Base-by-base conservation (phyloP, 2,888 invertebrate genomes). In the Andrena trimmerana region DNA sequence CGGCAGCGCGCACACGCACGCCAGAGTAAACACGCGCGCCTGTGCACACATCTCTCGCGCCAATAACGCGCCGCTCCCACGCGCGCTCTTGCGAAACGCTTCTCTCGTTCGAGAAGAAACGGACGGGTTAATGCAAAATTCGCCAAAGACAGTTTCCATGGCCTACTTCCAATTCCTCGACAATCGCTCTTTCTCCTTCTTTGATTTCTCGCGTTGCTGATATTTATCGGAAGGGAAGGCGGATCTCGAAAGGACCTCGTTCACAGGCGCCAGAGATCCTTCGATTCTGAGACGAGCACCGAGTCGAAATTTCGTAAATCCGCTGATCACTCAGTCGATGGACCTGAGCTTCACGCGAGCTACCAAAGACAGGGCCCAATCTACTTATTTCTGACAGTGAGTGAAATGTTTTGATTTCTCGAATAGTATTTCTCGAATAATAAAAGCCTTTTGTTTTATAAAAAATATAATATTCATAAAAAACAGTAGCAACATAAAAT, bases 1-100 rank as follows among this genome's bases (percentile, higher is more conserved):
- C 68, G 71, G 60, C 69, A 36, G 29, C 4, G 57, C 65, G 72
- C 68, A 62, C 31, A 73, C 70, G 68, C 72, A 27, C 59, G 13
- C 5, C 54, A 31, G 48, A 24, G 70, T 74, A 75, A 71, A 62
- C 70, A 54, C 60, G 20, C 10, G 24, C 57, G 36, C 6, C 16
- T 69, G 6, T 27, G 50, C 60, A 33, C 60, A 42, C 24, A 74
- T 27, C 33, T 36, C 29, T 10, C 10, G 5, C 67, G 31, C 71
- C 48, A 83, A 83, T 80, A 82, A 71, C 54, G 69, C 66, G 36
- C 67, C 67, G 76, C 82, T 79, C 79, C 79, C 79, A 86, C 83
- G 69, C 77, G 13, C 20, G n/a, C 2, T 7, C 8, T 78, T 80
- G 63, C 69, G 67, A 83, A 66, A 80, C 57, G 42, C 42, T 42